A percentile compares a stretch with the other conserved stretches of the same genome.
phyloP scores from a whole-genome alignment of 2,797 vertebrate genomes.

The Mormyrops boulengeri region DNA sequence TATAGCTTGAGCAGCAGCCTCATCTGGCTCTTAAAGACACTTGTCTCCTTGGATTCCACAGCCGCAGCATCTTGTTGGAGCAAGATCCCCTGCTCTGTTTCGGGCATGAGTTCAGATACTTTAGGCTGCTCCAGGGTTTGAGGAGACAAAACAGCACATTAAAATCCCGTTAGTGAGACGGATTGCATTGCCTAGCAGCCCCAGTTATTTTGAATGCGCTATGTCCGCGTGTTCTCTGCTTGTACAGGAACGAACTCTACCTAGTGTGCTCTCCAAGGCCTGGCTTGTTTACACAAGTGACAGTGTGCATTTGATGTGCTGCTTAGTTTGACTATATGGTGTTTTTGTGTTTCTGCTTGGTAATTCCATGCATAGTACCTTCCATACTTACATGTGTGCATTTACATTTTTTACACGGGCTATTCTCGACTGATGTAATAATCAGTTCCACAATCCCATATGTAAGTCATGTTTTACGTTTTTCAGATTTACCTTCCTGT shows the following conservation, averaged over 20 bases:
- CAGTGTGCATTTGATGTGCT: not conserved
- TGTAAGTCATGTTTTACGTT: not conserved
- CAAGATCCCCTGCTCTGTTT: not conserved
- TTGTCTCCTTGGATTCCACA: not conserved
- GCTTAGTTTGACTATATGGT: not conserved
- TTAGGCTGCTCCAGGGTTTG: conserved; percentile 10
- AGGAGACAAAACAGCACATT: conserved; percentile 25
- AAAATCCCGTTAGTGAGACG: conserved; percentile 29
- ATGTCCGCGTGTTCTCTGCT: not conserved
- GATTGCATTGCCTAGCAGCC: not conserved
- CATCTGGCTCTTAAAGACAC: not conserved
- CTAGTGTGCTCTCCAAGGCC: not conserved
- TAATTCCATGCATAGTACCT: not conserved
- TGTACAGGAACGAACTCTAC: not conserved
- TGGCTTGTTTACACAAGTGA: not conserved
- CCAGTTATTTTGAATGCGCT: not conserved
- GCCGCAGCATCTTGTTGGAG: not conserved
- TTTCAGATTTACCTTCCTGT: not conserved
- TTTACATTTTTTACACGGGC: not conserved
- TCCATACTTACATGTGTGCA: not conserved
- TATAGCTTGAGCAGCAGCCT: not conserved
- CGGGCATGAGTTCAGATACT: not conserved
- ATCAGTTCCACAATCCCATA: not conserved
- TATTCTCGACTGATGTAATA: not conserved
- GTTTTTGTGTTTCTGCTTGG: not conserved